These are phyloP conservation scores for Silurus meridionalis DNA, from an alignment of 2,113 vertebrate species.

Conservation along the genomic window DNA sequence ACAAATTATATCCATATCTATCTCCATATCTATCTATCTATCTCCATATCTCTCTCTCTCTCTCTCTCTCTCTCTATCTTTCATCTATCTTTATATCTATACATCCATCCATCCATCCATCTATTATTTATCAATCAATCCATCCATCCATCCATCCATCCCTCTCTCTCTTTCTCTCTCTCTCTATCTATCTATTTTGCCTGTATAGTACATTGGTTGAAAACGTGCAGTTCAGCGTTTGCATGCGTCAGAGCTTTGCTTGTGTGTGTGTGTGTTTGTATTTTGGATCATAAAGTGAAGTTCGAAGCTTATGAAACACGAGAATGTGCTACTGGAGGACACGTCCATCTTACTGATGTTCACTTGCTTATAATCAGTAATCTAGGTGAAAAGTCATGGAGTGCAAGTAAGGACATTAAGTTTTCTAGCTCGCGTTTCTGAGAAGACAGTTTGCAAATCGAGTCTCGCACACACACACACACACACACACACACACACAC, in stretches of 20 bases:
- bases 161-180: too few species aligned
- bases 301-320: conserved; percentile 32
- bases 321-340: conserved; percentile 23
- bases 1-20: not conserved
- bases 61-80: too few species aligned
- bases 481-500: not conserved
- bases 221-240: not conserved
- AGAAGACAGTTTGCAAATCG: conserved; percentile 37
- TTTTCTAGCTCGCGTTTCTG: conserved; percentile 5
- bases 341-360: conserved; percentile 16
- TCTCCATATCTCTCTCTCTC: too few species aligned
- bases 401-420: conserved; percentile 26
- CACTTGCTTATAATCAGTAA: conserved; percentile 48
- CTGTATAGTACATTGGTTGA: not conserved
- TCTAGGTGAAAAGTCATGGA: conserved; percentile 48
- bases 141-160: too few species aligned
- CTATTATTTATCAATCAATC: too few species aligned
- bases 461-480: not conserved
- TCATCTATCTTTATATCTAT: too few species aligned
- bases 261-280: not conserved
- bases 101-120: too few species aligned
- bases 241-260: not conserved
- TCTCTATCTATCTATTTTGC: too few species aligned
- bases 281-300: not conserved
- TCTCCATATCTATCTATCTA: too few species aligned